phyloP scores from a whole-genome alignment of 1,140 invertebrate species.

The Tetramorium parvispinum region DNA sequence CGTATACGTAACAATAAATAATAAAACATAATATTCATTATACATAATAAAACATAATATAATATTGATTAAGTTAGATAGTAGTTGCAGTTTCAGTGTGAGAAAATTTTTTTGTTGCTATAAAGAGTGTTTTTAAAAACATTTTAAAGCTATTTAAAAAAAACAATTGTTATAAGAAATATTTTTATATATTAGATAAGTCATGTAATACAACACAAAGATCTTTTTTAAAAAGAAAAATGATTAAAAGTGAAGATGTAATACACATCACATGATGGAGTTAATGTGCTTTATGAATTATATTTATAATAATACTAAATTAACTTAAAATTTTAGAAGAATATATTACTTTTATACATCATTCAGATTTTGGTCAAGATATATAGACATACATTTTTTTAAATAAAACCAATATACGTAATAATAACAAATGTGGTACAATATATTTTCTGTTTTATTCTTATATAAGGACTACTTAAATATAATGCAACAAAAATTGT shows the following conservation, averaged over 20 bases:
- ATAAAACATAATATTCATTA: too few species aligned
- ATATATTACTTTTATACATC: background rate
- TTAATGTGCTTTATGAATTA: background rate
- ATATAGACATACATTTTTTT: background rate
- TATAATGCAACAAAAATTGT: slow-evolving; percentile 3
- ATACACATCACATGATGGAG: background rate
- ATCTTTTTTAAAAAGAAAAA: background rate
- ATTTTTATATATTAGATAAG: background rate
- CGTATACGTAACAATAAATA: too few species aligned
- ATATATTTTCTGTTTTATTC: background rate
- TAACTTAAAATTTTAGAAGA: background rate
- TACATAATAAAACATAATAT: too few species aligned
- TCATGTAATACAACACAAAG: background rate
- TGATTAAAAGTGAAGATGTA: background rate
- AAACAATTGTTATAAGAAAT: background rate
- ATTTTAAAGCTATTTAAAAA: background rate
- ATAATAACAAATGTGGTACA: background rate
- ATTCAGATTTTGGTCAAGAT: slow-evolving; percentile 28
- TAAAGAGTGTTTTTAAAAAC: background rate
- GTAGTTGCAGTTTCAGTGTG: background rate
- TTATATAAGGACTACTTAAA: slow-evolving; percentile 19
- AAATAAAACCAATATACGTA: background rate
- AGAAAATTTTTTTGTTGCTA: background rate
- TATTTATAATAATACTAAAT: background rate
- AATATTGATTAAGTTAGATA: background rate